Evolutionary conservation across 2,888 invertebrate genomes (phyloP), one percentile per base, ranked within the genome.

Genomic region (Deilephila elpenor): DNA sequence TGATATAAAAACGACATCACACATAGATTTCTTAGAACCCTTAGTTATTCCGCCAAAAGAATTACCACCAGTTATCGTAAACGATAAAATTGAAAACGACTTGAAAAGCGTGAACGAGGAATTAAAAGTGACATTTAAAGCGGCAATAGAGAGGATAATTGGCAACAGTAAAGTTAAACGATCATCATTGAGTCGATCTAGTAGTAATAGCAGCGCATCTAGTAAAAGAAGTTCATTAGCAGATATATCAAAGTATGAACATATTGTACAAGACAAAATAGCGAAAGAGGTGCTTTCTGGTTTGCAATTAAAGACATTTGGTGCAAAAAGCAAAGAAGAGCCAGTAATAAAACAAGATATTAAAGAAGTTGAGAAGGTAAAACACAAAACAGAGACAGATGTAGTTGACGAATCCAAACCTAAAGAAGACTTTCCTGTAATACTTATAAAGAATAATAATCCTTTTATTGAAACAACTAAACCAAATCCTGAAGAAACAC

Each of bases 71-170:
- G 61, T 73, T 53, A 61, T 73, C 53, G 34, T 80, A 60, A 83
- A 88, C 72, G 83, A 86, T 19, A 86, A 83, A 71, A 84, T 92
- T 20, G 89, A 91, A 71, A 88, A 83, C 56, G 89, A 93, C 75
- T 84, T 93, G 3, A 91, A 89, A 76, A 90, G 89, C 81, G 91
- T 89, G 0, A 92, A 92, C 75, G 89, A 89, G 73, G 92, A 94
- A 79, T 75, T 94, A 17, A 92, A 90, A 79, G 71, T 83, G 1
- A 92, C 90, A 62, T 93, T 94, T 75, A 89, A 89, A 82, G 90
- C 91, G 59, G 94, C 94, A 2, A 85, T 94, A 70, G 86, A 90
- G 37, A 87, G 92, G 82, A 92, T 94, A 53, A 88, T 83, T 73
- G 87, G 88, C 14, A 83, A 82, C 62, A 88, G 85, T 74, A 86